Base-by-base conservation (phyloP, 64 coral and sea anemone species). In the Anthopleura sola region DNA sequence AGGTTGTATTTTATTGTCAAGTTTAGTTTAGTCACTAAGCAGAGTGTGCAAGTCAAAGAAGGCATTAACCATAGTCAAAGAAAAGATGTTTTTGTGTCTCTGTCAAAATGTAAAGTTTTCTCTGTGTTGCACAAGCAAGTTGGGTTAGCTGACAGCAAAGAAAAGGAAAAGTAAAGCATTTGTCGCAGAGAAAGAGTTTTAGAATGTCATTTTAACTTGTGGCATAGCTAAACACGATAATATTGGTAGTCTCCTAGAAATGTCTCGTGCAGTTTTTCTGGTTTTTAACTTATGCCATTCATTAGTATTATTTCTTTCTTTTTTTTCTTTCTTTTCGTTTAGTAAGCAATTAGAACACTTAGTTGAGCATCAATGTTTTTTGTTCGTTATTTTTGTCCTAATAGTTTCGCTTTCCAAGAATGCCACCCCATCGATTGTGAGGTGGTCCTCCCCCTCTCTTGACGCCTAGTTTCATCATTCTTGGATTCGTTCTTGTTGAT, bases 401-500 rank as follows among this genome's bases (percentile, higher is more conserved):
- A 71, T 32, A 71, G 29, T 34, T 31, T 34, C 66, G 23, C 28
- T 71, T 71, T 32, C 66, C 66, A 71, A 71, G 66, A 71, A 71
- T 71, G 10, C 66, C 66, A 33, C 66, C 66, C 66, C 66, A 71
- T 71, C 66, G 66, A 71, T 71, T 71, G 66, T 71, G 66, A 28
- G 66, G 66, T 14, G 29, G 66, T 14, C 66, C 66, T 71, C 28
- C 66, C 14, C 28, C 26, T 32, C 66, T 71, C 29, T 71, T 71
- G n/a, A 71, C 66, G 5, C 21, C 58, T 15, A 71, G 66, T 71
- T 34, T 31, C 66, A 71, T 71, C 28, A 33, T 71, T 71, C 66
- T 71, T 9, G 66, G 66, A 5, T 71, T 71, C 14, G 4, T 14
- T 71, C 29, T 34, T 13, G 66, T 71, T 29, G 66, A 71, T 15